Base-by-base conservation (phyloP, 1,140 invertebrate species). In the Trachelipus rathkii region DNA sequence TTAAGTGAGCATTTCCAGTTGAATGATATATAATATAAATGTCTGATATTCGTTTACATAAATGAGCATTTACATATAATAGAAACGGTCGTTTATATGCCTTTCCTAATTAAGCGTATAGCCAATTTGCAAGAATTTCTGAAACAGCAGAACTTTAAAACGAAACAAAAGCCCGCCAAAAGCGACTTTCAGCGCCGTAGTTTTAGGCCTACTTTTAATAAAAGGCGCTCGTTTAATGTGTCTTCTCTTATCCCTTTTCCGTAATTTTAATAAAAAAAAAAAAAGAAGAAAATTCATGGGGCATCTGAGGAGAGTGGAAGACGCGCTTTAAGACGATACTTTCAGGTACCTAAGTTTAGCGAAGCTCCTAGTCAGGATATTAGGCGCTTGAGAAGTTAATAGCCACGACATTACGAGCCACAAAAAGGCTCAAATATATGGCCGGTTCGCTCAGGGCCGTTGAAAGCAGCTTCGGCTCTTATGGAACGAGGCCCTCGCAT, bases 121-220 rank as follows among this genome's bases (percentile, higher is more conserved):
- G 50, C 50, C 50, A 60, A 60, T 60, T 60, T 60, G 50, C 2
- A 2, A 4, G 50, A 60, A 8, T 19, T 33, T 13, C 50, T n/a
- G 8, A 8, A 60, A 60, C 8, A 60, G n/a, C 19, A 60, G 50
- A 60, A n/a, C 2, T 60, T 4, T n/a, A n/a, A 60, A 19, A 60
- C 1, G 50, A 60, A 60, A 33, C 33, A 33, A 13, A 60, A 60
- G 50, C 50, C 19, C 50, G 19, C 50, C 50, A 60, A 60, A 60
- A 60, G 50, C 50, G 50, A 60, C 50, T 60, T 60, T 60, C 50
- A 60, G 50, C 50, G 19, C 19, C 19, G 50, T 60, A 60, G 50
- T 60, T 60, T 60, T 60, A 60, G 50, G 50, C 50, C 50, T 60
- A 60, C 50, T 60, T 60, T 60, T 60, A 60, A 60, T 60, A 60